phyloP scores from a whole-genome alignment of 2,113 vertebrate species.

The Leuciscus idus region DNA sequence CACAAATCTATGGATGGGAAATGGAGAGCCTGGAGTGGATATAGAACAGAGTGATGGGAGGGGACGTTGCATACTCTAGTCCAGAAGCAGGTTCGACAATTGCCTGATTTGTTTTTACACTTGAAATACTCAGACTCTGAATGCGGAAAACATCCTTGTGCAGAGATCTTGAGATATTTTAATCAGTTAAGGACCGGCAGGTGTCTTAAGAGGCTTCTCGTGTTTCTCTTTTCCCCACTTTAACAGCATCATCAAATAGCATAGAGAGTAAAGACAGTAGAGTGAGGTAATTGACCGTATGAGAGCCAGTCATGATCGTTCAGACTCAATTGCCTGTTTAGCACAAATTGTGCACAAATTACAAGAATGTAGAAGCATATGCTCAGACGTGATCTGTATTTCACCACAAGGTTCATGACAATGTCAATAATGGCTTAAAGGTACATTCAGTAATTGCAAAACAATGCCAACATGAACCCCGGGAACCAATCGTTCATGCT shows the following conservation, averaged over 20 bases:
- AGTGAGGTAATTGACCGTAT: slow-evolving; percentile 20
- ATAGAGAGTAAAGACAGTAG: slow-evolving; percentile 7
- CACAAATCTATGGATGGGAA: too few species aligned
- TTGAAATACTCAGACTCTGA: neutral
- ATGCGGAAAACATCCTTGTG: neutral
- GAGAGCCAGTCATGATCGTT: neutral
- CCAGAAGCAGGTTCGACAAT: neutral
- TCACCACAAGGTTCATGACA: slow-evolving; percentile 6
- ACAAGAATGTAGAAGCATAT: slow-evolving; percentile 8
- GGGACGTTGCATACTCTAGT: neutral
- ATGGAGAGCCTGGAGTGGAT: too few species aligned
- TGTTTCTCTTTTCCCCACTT: slow-evolving; percentile 10
- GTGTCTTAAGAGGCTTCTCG: slow-evolving; percentile 19
- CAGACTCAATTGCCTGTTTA: slow-evolving; percentile 19
- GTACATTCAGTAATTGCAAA: slow-evolving; percentile 16
- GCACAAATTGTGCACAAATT: slow-evolving; percentile 7
- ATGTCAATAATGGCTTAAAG: slow-evolving; percentile 10
- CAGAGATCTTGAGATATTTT: neutral
- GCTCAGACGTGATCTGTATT: neutral
- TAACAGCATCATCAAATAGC: slow-evolving; percentile 18
- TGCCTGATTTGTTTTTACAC: slow-evolving; percentile 14
- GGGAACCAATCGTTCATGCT: slow-evolving; percentile 5
- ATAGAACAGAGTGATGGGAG: too few species aligned
- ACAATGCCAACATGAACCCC: slow-evolving; percentile 13
- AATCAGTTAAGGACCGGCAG: slow-evolving; percentile 13